A percentile compares a stretch with the other conserved stretches of the same genome.
phyloP scores from a whole-genome alignment of 2,113 vertebrate genomes.

The Heterotis niloticus region DNA sequence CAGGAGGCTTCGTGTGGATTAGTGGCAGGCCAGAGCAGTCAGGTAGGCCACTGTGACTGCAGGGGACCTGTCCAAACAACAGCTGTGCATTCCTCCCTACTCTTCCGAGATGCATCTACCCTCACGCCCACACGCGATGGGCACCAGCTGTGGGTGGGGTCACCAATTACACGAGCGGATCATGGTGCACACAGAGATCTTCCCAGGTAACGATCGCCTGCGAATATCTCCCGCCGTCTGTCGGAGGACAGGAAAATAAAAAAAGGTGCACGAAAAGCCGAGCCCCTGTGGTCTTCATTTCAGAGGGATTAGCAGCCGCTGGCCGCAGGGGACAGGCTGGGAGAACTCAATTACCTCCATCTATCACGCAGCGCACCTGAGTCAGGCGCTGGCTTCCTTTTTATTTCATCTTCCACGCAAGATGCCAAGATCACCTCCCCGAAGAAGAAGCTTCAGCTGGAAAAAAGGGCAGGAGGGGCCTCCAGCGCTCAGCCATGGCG shows the following conservation, averaged over 20 bases:
- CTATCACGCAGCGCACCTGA: constrained; percentile 2
- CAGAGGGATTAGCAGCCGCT: constrained; percentile 23
- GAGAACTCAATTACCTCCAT: constrained; percentile 16
- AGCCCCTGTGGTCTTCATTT: background rate
- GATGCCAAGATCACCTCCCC: background rate
- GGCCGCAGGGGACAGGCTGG: constrained; percentile 2
- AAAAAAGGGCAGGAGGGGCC: background rate
- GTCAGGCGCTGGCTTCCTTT: constrained; percentile 3
- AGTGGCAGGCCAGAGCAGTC: background rate
- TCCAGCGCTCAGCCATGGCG: background rate
- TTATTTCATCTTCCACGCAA: constrained; percentile 12
- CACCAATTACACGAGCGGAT: background rate
- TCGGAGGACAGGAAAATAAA: background rate
- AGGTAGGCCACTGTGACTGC: background rate
- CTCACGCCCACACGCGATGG: background rate
- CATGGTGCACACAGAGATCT: background rate
- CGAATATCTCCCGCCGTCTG: background rate
- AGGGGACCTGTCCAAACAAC: constrained; percentile 10
- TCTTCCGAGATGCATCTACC: background rate
- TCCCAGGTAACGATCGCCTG: background rate
- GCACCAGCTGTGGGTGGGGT: background rate
- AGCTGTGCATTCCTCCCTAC: background rate
- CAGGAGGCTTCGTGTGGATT: background rate
- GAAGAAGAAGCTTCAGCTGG: background rate
- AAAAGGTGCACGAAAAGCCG: background rate